Base-by-base conservation (phyloP, 2,113 vertebrate species). In the Spermophilus dauricus region DNA sequence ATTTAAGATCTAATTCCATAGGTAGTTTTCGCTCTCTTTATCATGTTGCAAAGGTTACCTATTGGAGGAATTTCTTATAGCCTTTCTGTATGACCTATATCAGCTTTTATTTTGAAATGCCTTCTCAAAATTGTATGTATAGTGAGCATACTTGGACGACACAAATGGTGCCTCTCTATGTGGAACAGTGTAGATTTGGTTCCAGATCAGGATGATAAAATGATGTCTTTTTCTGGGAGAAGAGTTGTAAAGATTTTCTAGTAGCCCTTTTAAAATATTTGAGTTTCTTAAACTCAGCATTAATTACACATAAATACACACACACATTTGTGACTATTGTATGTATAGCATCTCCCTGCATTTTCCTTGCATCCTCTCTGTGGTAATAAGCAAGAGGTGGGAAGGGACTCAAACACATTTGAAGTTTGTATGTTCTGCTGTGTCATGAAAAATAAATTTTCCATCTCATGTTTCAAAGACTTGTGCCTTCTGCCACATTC, bases 261-360 rank as follows among this genome's bases (percentile, higher is more conserved):
- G 6, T 0, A 30, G 4, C 30, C 82, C 4, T 67, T 91, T 67
- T 26, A 75, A 24, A 78, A 80, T 8, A 39, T 17, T 53, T 17
- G 0, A 2, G 12, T 51, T 93, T 53, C 22, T 26, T 48, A 37
- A 26, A 8, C 26, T 76, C 42, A 76, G 17, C 8, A 48, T n/a
- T 70, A 13, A 18, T 37, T 48, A 72, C 20, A 37, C 6, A 8
- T 14, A 53, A 45, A 10, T 16, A 16, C 4, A 10, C 26, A 53
- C 18, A 17, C 18, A 17, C 1, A 20, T 58, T 3, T 4, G 8
- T 58, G 12, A 0, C 4, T 51, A n/a, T 0, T 26, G 8, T 22
- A 9, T 51, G 26, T 1, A 5, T 16, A 73, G 14, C 28, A 24
- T n/a, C 12, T 45, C 28, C 12, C 1, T 22, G 30, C 13, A 11